These are phyloP conservation scores for Ceyx margarethae DNA, from an alignment of 2,113 vertebrate species.

Conservation along the genomic window DNA sequence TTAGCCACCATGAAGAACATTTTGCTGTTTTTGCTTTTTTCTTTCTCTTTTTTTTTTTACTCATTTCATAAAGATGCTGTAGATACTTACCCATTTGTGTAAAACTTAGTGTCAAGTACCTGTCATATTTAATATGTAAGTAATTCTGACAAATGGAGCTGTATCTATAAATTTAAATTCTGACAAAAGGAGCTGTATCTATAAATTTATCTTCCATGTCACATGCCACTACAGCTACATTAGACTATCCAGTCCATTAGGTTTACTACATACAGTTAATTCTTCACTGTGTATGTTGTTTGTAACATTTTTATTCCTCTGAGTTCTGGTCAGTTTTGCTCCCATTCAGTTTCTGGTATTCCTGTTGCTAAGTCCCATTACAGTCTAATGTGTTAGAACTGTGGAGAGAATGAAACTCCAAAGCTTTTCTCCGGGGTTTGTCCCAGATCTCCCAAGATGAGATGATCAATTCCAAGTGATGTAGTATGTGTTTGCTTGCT, in stretches of 20 bases:
- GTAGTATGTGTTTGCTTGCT: not conserved
- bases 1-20: not conserved
- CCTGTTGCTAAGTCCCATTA: not conserved
- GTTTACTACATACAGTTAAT: not conserved
- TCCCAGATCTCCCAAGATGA: not conserved
- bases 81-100: not conserved
- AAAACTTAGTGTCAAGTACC: not conserved
- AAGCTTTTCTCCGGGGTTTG: not conserved
- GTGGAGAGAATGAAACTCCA: not conserved
- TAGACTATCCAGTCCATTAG: not conserved
- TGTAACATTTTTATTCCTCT: not conserved
- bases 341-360: not conserved
- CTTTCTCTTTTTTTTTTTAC: not conserved
- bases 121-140: not conserved
- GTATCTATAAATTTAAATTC: not conserved
- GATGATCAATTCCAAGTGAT: not conserved
- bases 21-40: not conserved
- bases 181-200: not conserved
- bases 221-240: not conserved
- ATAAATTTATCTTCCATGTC: not conserved
- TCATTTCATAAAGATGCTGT: not conserved
- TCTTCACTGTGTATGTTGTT: not conserved
- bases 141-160: not conserved
- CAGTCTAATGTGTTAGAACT: not conserved
- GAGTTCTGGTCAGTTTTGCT: not conserved